Evolutionary conservation across 2,113 vertebrate genomes (phyloP), one percentile per base, ranked within the genome.

Genomic region (Dissostichus mawsoni): DNA sequence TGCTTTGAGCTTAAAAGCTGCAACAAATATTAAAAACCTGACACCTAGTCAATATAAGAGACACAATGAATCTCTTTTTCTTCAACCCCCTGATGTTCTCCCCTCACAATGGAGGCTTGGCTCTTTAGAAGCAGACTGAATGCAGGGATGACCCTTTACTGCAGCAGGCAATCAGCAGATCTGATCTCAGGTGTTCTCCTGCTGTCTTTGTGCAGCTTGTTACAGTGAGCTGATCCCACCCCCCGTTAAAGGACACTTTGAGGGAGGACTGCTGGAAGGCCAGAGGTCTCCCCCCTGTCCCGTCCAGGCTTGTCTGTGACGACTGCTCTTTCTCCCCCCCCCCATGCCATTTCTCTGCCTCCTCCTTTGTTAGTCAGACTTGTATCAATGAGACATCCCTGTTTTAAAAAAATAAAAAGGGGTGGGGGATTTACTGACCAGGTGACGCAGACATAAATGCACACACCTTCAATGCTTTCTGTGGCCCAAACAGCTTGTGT

Each of bases 241-340:
- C 9, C 14, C 25, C 5, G 12, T 85, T 79, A 57, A 47, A 44
- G 53, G 69, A 76, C 44, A 82, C 82, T 76, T 66, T 52, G 79
- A 82, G 74, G 76, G 91, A 90, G 17, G 75, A 62, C 71, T 29
- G 58, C 16, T 72, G 58, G 62, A 87, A 78, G 92, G 89, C 87
- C 92, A 87, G 91, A 82, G 83, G 87, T 86, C 81, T 83, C 73
- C 82, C 80, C 77, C 85, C 88, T 83, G 89, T 92, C 94, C 90
- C 92, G 94, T 87, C 76, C 82, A 74, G 89, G 90, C 90, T 92
- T 88, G 87, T 62, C 87, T 78, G 66, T 82, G 85, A 82, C 84
- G 80, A 93, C 88, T 92, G 93, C 91, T 90, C 90, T 91, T 92
- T 90, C 29, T 4, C 29, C 55, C 41, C 89, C 13, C 36, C 84